A percentile compares a stretch with the other conserved stretches of the same genome.
These are phyloP conservation scores for Porites lobata DNA, from an alignment of 92 coral and sea anemone genomes.

Conservation along the genomic window DNA sequence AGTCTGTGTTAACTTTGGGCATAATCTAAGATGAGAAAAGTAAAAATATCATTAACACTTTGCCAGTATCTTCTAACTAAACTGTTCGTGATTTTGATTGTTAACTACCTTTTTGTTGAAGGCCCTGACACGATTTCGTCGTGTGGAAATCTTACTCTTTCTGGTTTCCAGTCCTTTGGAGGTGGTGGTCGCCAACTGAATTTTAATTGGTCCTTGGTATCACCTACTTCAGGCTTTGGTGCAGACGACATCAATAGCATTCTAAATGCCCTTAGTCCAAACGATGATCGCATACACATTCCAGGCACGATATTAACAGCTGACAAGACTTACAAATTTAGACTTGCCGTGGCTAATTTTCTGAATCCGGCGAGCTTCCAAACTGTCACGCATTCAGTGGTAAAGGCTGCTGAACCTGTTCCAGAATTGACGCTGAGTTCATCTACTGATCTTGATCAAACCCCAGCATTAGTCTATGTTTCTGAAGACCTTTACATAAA, in stretches of 20 bases:
- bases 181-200: constrained; percentile 61
- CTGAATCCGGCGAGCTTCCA: not conserved
- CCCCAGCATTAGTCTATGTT: not conserved
- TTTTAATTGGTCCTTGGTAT: constrained; percentile 28
- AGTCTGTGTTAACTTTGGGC: no score
- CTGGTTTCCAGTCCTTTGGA: constrained; percentile 58
- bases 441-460: constrained; percentile 2
- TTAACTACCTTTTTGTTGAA: not conserved
- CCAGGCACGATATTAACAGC: not conserved
- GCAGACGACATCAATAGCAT: not conserved
- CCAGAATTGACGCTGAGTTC: constrained; percentile 26
- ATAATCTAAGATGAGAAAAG: no score
- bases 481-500: constrained; percentile 17
- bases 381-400: constrained; percentile 13
- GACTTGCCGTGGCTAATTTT: constrained; percentile 17
- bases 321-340: constrained; percentile 10
- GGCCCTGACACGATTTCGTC: constrained; percentile 62
- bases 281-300: constrained; percentile 1
- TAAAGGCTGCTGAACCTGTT: constrained; percentile 23
- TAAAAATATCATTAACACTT: no score
- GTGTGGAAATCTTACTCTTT: constrained; percentile 59
- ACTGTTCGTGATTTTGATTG: no score
- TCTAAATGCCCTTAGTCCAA: not conserved
- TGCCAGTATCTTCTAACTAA: no score
- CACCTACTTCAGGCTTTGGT: not conserved